Evolutionary conservation across 2,113 vertebrate genomes (phyloP).

Genomic region (Cebus imitator): DNA sequence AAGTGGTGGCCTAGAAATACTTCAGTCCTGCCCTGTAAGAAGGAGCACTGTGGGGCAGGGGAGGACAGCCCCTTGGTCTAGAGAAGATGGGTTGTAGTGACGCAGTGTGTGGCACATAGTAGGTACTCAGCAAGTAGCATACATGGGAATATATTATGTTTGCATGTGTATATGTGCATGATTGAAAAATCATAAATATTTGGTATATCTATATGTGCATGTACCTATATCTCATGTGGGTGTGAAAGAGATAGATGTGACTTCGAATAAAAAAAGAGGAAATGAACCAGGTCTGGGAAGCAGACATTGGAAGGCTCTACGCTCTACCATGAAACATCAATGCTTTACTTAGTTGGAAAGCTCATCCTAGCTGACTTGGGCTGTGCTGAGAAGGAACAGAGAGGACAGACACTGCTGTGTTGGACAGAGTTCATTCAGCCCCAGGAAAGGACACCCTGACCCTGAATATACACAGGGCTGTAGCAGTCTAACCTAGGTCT

Average conservation of each 20-base stretch:
- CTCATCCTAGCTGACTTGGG: accelerated
- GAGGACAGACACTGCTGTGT: accelerated
- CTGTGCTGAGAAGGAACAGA: neutral
- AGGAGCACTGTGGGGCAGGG: no score
- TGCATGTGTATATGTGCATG: neutral
- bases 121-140: neutral
- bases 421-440: neutral
- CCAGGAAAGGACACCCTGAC: accelerated
- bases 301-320: no score
- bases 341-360: no score
- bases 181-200: neutral
- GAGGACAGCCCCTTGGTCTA: no score
- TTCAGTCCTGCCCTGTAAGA: no score
- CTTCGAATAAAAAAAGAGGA: neutral
- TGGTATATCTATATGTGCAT: neutral
- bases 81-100: no score
- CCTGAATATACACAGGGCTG: accelerated
- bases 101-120: no score
- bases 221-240: neutral
- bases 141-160: accelerated
- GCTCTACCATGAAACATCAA: no score
- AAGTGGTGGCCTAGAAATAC: no score
- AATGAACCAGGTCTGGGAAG: neutral
- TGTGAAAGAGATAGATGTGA: neutral
- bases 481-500: accelerated